phyloP scores from a whole-genome alignment of 2,113 vertebrate species.

The Melanerpes formicivorus region DNA sequence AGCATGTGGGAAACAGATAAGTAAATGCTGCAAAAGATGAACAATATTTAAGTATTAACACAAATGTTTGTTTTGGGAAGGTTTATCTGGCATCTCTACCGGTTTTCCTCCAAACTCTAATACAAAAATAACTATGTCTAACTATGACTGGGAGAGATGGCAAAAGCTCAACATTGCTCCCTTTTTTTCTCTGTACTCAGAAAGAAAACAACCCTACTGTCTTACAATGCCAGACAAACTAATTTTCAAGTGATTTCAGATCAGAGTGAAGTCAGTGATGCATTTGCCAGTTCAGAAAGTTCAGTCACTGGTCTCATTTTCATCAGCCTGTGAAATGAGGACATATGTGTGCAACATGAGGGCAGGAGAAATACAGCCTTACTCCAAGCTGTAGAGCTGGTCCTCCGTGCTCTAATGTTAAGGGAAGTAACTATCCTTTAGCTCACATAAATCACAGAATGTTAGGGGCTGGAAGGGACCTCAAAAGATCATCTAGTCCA shows the following conservation, averaged over 20 bases:
- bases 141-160: constrained; percentile 25
- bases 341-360: neutral
- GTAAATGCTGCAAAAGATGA: constrained; percentile 21
- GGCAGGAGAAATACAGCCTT: neutral
- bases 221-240: neutral
- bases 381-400: neutral
- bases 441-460: neutral
- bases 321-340: neutral
- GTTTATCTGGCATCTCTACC: constrained; percentile 46
- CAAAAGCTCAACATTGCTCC: constrained; percentile 24
- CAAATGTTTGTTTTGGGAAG: constrained; percentile 48
- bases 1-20: constrained; percentile 61
- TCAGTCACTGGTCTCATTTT: neutral
- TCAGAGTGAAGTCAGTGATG: neutral
- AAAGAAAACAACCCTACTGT: neutral
- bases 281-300: neutral
- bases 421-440: neutral
- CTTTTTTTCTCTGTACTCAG: neutral
- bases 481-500: no score
- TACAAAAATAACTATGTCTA: constrained; percentile 38
- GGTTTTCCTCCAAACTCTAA: constrained; percentile 19
- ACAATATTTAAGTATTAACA: constrained; percentile 69
- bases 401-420: accelerated
- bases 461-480: no score
- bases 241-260: constrained; percentile 30